Conservation (phyloP, 2,797 vertebrate genomes). For the Sebastes trivittatus region DNA sequence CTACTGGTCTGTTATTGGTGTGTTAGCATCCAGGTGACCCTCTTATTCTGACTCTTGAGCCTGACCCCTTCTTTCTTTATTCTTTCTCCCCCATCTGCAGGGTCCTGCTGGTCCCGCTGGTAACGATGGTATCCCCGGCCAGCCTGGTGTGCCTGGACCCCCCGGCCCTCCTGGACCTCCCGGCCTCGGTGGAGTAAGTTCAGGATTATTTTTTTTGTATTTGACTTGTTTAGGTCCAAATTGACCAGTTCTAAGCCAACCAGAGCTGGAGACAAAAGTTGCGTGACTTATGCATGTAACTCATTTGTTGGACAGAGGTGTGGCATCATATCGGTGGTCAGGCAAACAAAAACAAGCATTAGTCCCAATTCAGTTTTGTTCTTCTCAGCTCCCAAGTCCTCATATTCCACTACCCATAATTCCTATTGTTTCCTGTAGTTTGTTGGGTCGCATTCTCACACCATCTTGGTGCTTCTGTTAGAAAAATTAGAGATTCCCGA, state of each 20-base stretch:
- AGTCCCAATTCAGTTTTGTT: not conserved
- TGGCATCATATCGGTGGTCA: not conserved
- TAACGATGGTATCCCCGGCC: constrained; percentile 90
- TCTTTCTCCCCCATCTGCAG: constrained; percentile 63
- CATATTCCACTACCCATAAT: not conserved
- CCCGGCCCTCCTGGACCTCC: constrained; percentile 91
- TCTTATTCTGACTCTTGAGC: not conserved
- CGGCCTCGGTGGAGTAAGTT: constrained; percentile 96
- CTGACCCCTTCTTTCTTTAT: constrained; percentile 22
- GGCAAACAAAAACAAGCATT: no score
- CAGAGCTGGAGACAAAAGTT: not conserved
- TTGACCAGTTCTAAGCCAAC: not conserved
- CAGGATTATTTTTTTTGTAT: not conserved
- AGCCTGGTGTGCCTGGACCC: constrained; percentile 89
- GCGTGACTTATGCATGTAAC: not conserved
- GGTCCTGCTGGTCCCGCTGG: constrained; percentile 88
- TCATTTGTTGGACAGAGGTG: not conserved
- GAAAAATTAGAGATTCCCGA: not conserved
- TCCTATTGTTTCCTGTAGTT: not conserved
- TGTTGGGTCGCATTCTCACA: not conserved
- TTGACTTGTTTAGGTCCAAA: not conserved
- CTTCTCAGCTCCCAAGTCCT: not conserved
- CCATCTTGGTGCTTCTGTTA: not conserved
- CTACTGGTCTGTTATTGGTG: not conserved
- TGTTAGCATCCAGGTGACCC: not conserved